These are phyloP conservation scores for Hyposoter dolosus DNA, from an alignment of 2,888 invertebrate genomes.

Conservation along the genomic window DNA sequence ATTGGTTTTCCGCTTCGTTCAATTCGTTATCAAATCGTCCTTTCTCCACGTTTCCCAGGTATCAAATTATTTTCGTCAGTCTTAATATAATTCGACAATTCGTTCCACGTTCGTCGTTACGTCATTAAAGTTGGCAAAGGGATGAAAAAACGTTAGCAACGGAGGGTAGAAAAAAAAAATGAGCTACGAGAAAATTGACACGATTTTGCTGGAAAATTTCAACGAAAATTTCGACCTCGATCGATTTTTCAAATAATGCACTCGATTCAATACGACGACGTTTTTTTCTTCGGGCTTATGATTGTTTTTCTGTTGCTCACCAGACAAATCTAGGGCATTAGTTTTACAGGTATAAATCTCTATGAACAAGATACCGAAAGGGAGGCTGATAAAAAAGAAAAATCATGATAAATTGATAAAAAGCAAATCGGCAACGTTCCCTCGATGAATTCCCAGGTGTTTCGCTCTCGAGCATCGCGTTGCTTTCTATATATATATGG, in stretches of 20 bases:
- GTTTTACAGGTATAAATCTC: neutral
- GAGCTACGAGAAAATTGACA: neutral
- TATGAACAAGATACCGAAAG: neutral
- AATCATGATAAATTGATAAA: slow-evolving; percentile 56
- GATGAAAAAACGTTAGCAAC: neutral
- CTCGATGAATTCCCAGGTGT: slow-evolving; percentile 66
- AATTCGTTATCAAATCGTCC: slow-evolving; percentile 50
- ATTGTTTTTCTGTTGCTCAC: neutral
- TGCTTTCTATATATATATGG: neutral
- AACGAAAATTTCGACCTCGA: neutral
- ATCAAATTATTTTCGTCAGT: slow-evolving; percentile 45
- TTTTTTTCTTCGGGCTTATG: neutral
- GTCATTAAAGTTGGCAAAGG: neutral
- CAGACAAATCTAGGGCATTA: neutral
- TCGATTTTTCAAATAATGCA: neutral
- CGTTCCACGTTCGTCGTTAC: slow-evolving; percentile 16
- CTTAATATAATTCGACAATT: slow-evolving; percentile 50
- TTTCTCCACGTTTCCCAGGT: neutral
- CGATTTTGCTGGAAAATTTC: neutral
- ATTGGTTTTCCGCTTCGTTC: slow-evolving; percentile 21
- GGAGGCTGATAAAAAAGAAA: slow-evolving; percentile 19
- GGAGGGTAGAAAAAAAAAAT: neutral
- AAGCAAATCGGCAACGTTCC: slow-evolving; percentile 59
- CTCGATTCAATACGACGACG: neutral
- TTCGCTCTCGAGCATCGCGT: slow-evolving; percentile 16